Conservation (phyloP, 2,113 vertebrate genomes). For the Crotalus tigris region DNA sequence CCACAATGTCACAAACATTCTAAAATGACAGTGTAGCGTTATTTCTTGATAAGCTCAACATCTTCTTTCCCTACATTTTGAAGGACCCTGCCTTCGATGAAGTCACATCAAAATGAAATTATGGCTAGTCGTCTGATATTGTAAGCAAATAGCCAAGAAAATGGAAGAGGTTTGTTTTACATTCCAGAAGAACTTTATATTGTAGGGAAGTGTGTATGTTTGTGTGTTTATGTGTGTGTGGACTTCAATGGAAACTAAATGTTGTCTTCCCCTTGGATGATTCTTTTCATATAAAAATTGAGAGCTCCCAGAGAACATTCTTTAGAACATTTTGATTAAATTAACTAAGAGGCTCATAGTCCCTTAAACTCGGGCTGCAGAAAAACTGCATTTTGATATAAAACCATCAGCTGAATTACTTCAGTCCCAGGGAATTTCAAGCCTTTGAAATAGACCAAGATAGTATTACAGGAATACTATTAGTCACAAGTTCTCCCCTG, state of each 20-base stretch:
- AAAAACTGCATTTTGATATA: not conserved
- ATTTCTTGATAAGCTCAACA: conserved; percentile 1
- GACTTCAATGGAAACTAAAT: not conserved
- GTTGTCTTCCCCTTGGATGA: not conserved
- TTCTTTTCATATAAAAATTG: not conserved
- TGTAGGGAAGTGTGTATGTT: not conserved
- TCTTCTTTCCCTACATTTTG: not conserved
- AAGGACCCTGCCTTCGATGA: not conserved
- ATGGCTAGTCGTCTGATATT: not conserved
- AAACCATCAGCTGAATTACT: not conserved
- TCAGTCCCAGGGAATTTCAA: not conserved
- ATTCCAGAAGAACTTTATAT: not conserved
- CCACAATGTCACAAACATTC: conserved; percentile 3
- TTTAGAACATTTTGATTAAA: not conserved
- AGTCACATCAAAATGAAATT: not conserved
- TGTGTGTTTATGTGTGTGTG: not conserved
- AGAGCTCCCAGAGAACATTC: not conserved
- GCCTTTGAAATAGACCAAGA: not conserved
- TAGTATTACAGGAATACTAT: not conserved
- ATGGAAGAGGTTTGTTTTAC: not conserved
- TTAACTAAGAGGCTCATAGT: not conserved
- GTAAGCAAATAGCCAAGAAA: not conserved
- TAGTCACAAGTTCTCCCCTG: not conserved
- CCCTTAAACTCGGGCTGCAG: not conserved
- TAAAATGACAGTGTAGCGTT: not conserved